These are phyloP conservation scores for Solea solea DNA, from an alignment of 2,113 vertebrate species.

Conservation along the genomic window DNA sequence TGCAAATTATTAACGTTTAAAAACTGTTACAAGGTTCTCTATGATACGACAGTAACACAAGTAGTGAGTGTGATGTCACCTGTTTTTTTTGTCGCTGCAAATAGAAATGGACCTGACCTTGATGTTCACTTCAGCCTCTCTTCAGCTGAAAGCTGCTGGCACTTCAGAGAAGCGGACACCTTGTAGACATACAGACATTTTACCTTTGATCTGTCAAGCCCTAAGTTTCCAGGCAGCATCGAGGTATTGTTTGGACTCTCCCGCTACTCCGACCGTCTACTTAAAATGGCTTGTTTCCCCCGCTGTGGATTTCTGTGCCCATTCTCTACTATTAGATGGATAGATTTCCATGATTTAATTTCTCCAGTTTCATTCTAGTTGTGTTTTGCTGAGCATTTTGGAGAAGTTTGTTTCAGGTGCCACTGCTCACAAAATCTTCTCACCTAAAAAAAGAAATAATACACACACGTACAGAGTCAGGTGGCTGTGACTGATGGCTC, in stretches of 20 bases:
- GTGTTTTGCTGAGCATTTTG: too few relatives aligned
- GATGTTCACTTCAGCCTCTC: constrained; percentile 9
- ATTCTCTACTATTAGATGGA: neutral
- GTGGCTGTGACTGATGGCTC: neutral
- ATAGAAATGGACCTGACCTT: constrained; percentile 38
- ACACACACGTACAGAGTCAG: constrained; percentile 15
- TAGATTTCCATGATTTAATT: too few relatives aligned
- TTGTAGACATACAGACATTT: constrained; percentile 38
- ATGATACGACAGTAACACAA: too few relatives aligned
- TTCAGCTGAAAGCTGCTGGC: constrained; percentile 32
- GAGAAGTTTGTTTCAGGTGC: too few relatives aligned
- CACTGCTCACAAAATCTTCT: too few relatives aligned
- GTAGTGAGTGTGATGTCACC: too few relatives aligned
- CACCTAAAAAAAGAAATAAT: constrained; percentile 10
- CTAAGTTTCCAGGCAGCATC: constrained; percentile 25
- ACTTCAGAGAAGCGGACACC: constrained; percentile 35
- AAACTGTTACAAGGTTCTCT: too few relatives aligned
- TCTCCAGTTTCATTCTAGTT: too few relatives aligned
- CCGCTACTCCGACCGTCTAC: neutral
- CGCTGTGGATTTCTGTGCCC: neutral
- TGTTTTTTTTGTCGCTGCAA: neutral
- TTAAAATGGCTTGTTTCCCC: constrained; percentile 5
- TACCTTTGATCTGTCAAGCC: constrained; percentile 45
- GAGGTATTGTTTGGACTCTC: constrained; percentile 1
- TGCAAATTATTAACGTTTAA: too few relatives aligned